Percentiles rank a stretch among this genome's conserved stretches.
Evolutionary conservation across 2,113 vertebrate genomes (phyloP).

Genomic region (Neomonachus schauinslandi): DNA sequence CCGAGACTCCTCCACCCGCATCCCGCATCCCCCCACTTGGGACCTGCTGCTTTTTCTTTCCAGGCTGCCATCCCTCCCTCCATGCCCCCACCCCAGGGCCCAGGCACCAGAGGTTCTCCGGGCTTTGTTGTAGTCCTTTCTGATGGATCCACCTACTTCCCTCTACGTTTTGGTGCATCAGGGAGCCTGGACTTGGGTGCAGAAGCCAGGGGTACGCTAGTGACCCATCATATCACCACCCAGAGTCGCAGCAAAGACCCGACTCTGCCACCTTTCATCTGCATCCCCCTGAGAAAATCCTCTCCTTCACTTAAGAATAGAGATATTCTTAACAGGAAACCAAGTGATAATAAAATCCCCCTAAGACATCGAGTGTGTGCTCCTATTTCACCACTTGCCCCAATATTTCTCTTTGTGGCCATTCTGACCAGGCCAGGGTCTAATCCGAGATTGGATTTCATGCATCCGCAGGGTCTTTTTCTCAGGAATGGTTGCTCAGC

Average conservation of each 20-base stretch:
- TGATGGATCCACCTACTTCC: neutral
- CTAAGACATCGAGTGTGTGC: fast-evolving
- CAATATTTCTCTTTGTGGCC: fast-evolving
- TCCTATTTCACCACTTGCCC: fast-evolving
- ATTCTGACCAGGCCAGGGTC: fast-evolving
- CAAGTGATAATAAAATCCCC: fast-evolving
- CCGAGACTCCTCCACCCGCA: neutral
- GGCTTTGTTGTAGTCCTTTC: neutral
- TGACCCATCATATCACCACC: fast-evolving
- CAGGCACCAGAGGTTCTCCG: no score
- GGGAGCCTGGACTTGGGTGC: neutral
- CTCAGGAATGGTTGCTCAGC: neutral
- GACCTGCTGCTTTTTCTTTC: no score
- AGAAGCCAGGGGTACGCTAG: no score
- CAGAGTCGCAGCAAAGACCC: neutral
- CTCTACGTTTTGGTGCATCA: neutral
- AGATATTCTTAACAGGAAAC: neutral
- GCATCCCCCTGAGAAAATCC: fast-evolving
- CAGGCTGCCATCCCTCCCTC: neutral
- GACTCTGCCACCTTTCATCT: fast-evolving
- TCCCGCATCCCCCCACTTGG: no score
- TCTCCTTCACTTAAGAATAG: neutral
- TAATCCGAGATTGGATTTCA: fast-evolving
- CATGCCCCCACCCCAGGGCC: fast-evolving
- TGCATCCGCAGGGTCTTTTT: fast-evolving